phyloP scores from a whole-genome alignment of 2,888 invertebrate species.

The Cylindroiulus punctatus region DNA sequence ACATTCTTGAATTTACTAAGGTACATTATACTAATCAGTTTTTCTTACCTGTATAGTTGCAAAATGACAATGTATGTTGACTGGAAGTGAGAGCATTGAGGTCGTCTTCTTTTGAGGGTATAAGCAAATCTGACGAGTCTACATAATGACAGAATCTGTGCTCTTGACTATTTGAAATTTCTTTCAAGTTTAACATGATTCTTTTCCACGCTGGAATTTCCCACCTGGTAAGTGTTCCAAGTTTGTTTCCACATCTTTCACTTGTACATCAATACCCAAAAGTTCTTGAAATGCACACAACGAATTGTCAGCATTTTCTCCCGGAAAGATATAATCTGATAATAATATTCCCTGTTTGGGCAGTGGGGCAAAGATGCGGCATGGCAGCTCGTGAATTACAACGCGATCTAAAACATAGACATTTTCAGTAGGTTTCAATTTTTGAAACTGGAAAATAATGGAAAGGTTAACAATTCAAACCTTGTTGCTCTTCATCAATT shows the following conservation, averaged over 20 bases:
- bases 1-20: not conserved
- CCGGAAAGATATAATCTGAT: constrained; percentile 91
- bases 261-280: constrained; percentile 78
- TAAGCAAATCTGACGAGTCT: constrained; percentile 50
- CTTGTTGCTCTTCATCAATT: constrained; percentile 78
- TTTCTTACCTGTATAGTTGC: constrained; percentile 50
- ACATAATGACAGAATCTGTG: not conserved
- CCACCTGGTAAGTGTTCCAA: constrained; percentile 82
- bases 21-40: not conserved
- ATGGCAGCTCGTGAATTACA: constrained; percentile 88
- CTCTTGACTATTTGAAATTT: not conserved
- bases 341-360: constrained; percentile 75
- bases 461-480: constrained; percentile 47
- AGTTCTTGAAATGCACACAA: constrained; percentile 83
- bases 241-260: constrained; percentile 76
- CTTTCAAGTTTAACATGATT: not conserved
- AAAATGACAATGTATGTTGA: not conserved
- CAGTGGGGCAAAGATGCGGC: constrained; percentile 82
- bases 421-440: not conserved
- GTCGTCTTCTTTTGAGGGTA: constrained; percentile 23
- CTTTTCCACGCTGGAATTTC: constrained; percentile 58
- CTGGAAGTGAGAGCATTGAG: not conserved
- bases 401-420: constrained; percentile 72
- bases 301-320: constrained; percentile 85
- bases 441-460: not conserved